Base-by-base conservation (phyloP, 2,113 vertebrate genomes). In the Cyphomyrus discorhynchus region DNA sequence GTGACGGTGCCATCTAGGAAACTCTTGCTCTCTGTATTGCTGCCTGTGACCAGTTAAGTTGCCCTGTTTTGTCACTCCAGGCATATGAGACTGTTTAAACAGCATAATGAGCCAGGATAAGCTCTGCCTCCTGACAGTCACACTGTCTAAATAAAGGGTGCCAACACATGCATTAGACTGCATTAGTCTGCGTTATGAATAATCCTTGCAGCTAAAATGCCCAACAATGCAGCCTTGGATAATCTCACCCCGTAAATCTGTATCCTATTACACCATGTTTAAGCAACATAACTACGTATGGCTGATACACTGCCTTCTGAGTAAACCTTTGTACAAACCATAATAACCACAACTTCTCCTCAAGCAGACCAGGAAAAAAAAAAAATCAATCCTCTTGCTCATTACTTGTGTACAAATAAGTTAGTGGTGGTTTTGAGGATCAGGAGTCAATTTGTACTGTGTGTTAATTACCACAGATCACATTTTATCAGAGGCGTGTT, bases 11-110 rank as follows among this genome's bases (percentile, higher is more conserved):
- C 91, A 86, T 88, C 92, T 35, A 58, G 90, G 91, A 90, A 93
- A 93, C 92, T 70, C 86, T 70, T 91, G 90, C 92, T 88, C n/a
- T 87, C 62, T 89, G 42, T 27, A 89, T 92, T 89, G 89, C 93
- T 90, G 93, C 91, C 92, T 82, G 89, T 91, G 94, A 90, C 90
- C 92, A 94, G 90, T 91, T 92, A 94, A 94, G 91, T 90, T 0
- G 27, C 82, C 93, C 91, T 85, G 91, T 90, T 92, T 90, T 91
- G 90, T 92, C 88, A 80, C 89, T 86, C 85, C 88, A 93, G 92
- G 90, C 90, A 35, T 92, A 86, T 92, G 92, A 93, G 80, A 15
- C 70, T 15, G 70, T 77, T 77, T 77, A 39, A 31, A 77, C 70
- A 77, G 31, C 31, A 80, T 11, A 35, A 7, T 80, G 15, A 80